Evolutionary conservation across 2,888 invertebrate genomes (phyloP), one percentile per base, ranked within the genome.

Genomic region (Eurytoma californica): DNA sequence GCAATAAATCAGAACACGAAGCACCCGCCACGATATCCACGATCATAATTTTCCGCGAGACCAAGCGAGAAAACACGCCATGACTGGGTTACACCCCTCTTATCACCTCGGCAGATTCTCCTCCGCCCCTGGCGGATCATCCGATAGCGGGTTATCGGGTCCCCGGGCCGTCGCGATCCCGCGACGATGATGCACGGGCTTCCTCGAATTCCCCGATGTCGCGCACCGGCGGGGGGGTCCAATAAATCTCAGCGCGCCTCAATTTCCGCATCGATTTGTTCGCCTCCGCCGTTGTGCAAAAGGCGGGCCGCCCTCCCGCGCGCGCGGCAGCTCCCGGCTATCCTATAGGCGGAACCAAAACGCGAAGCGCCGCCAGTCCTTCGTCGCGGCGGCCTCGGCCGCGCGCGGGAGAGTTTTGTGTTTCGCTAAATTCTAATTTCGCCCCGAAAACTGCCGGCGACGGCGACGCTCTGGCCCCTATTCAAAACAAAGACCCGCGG

Each of bases 391-490:
- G 51, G 28, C 39, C 30, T 28, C 49, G 20, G 16, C 14, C 39
- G 18, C 57, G 30, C 3, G 20, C 67, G 47, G 55, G 60, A 55
- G 67, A 69, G 68, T 58, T 55, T 79, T 66, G 61, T 12, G 57
- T 73, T 77, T 68, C 70, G 73, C 77, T 80, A 60, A 74, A 77
- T 80, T 77, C 77, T 77, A 80, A 80, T 73, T 77, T 70, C 80
- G 70, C 65, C 58, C 51, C 53, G 51, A 18, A 55, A 61, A 69
- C 47, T 49, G 49, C 39, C 39, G 39, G 39, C 39, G 39, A 24
- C 39, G 39, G 5, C 39, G 39, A 7, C 39, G 39, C 39, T 39
- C 68, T 76, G 63, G 76, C 76, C 63, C 28, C 39, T 39, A 16
- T 51, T 76, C 70, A 70, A 77, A 39, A 39, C 39, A 39, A 39